Percentiles rank a stretch among this genome's conserved stretches.
Conservation (phyloP, 1,140 invertebrate genomes). For the Hirudo medicinalis region DNA sequence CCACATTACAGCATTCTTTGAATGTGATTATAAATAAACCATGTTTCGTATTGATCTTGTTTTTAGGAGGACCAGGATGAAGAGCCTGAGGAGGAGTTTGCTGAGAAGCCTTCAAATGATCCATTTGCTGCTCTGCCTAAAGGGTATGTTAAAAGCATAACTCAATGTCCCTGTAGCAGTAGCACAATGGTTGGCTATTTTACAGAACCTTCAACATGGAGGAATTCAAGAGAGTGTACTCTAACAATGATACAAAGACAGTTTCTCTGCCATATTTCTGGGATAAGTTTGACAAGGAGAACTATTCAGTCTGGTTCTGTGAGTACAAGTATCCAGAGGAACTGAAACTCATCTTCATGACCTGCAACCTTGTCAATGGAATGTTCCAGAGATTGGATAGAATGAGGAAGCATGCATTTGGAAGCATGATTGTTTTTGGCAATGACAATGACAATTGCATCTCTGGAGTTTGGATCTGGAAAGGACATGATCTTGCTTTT, state of each 20-base stretch:
- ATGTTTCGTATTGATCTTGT: too few species aligned
- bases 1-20: too few species aligned
- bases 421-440: conserved; percentile 82
- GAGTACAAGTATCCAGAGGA: conserved; percentile 95
- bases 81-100: conserved; percentile 28
- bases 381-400: conserved; percentile 97
- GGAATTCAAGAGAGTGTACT: conserved; percentile 91
- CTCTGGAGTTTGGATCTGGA: conserved; percentile 92
- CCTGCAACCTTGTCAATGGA: conserved; percentile 78
- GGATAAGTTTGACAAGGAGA: conserved; percentile 89
- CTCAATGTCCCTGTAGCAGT: not conserved
- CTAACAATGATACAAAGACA: conserved; percentile 75
- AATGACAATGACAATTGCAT: conserved; percentile 81
- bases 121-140: conserved; percentile 79
- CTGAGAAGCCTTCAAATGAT: conserved; percentile 67
- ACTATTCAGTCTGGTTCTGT: conserved; percentile 92
- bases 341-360: conserved; percentile 84
- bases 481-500: conserved; percentile 85
- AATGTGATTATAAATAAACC: too few species aligned
- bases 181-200: conserved; percentile 20
- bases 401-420: conserved; percentile 90
- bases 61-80: conserved; percentile 46
- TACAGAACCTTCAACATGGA: conserved; percentile 77
- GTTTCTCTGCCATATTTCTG: conserved; percentile 95
- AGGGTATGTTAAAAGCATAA: conserved; percentile 47